A percentile compares a stretch with the other conserved stretches of the same genome.
Conservation (phyloP, 2,113 vertebrate species). For the Corynorhinus townsendii region DNA sequence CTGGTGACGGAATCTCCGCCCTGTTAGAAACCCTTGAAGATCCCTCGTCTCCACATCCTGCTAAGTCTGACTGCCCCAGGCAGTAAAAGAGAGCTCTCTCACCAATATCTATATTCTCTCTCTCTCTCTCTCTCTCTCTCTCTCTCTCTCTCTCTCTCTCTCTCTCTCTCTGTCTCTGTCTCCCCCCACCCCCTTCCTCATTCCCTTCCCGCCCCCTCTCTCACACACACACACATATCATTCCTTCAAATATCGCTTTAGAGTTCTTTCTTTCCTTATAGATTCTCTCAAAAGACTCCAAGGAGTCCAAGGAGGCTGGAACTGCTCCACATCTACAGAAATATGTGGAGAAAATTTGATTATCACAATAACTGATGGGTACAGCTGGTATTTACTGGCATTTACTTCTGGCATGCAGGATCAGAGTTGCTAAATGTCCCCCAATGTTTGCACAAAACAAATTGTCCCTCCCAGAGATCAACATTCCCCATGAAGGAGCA, state of each 20-base stretch:
- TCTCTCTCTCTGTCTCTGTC: background rate
- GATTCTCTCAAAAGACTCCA: background rate
- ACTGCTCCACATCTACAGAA: background rate
- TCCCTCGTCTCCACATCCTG: background rate
- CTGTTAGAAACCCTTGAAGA: background rate
- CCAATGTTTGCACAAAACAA: background rate
- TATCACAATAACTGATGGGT: background rate
- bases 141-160: background rate
- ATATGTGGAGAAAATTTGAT: background rate
- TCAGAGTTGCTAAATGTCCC: background rate
- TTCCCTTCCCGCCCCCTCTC: no score
- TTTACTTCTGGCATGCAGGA: background rate
- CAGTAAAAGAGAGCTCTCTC: background rate
- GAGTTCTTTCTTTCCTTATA: background rate
- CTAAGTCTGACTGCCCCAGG: background rate
- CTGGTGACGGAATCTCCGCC: background rate
- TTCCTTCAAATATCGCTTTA: background rate
- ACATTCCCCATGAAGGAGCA: background rate
- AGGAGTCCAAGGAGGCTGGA: background rate
- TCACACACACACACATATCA: background rate
- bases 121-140: background rate
- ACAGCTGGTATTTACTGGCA: background rate
- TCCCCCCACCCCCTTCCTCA: no score
- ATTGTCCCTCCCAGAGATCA: background rate
- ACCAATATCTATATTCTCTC: background rate